Base-by-base conservation (phyloP, 2,113 vertebrate species). In the Salvelinus alpinus region DNA sequence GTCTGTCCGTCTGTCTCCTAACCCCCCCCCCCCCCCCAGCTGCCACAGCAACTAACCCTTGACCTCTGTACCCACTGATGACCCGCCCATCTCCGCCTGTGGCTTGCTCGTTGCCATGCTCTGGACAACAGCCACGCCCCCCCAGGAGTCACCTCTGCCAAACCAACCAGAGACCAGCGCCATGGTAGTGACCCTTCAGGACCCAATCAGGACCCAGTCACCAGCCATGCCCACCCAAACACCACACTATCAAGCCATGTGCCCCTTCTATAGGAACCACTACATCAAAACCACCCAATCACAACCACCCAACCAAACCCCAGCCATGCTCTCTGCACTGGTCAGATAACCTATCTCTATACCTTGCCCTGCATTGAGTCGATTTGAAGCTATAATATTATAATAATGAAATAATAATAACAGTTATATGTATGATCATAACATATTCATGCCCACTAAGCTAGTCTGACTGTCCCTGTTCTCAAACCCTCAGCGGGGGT, bases 31-130 rank as follows among this genome's bases (percentile, higher is more conserved):
- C 98, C 97, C 95, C 95, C 94, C 95, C 31, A 99, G 97, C 98
- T 96, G 96, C 97, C 97, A 98, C 97, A 96, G 98, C 97, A 98
- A 99, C 97, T 99, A 99, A 99, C 97, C 97, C 97, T 97, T 99
- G 98, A 99, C 96, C 96, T 99, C 97, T 99, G 96, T 95, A 97
- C 96, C 97, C 97, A 99, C 96, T 98, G 97, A 98, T 96, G 97
- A 98, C 96, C 97, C 97, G 94, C 96, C 96, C 96, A 97, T 91
- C 97, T 96, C 96, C 95, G 95, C 97, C 95, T 96, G 97, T 96
- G 97, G 95, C 59, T n/a, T 16, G 6, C n/a, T 62, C 59, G 18
- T 22, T 62, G 59, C 59, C 59, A 22, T 95, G 97, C 97, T 97
- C 96, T 98, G 97, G 96, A 96, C 95, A 95, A 92, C 93, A 94